Base-by-base conservation (phyloP, 2,113 vertebrate genomes). In the Erythrolamprus reginae region DNA sequence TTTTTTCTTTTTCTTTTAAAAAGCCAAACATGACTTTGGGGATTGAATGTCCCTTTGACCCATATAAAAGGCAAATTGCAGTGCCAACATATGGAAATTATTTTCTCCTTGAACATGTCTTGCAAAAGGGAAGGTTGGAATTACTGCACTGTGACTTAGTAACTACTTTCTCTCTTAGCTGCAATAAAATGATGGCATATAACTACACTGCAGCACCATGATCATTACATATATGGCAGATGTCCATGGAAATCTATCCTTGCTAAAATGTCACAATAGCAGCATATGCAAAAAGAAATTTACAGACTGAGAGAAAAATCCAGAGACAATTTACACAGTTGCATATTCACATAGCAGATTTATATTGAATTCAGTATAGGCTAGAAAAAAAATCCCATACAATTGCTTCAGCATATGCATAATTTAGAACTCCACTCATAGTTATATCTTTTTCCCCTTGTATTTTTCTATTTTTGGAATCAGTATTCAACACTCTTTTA, bases 11-110 rank as follows among this genome's bases (percentile, higher is more conserved):
- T 23, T 77, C 28, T 17, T 24, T 26, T 82, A 47, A 33, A 89
- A 52, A 58, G 9, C 15, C 19, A 91, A 93, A 48, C 87, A 53
- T 90, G 8, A 0, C 94, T 92, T 92, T 85, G 45, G 91, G 94
- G 93, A 92, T 92, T 85, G 94, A 93, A 94, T 89, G 92, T 90
- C 94, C 51, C 84, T 92, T 85, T 93, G 94, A 95, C 92, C 95
- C 61, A 92, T 93, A 91, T 96, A 95, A 96, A 96, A 95, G 92
- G 89, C 89, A 92, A 93, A 91, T 90, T 93, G 91, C 88, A 82
- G 89, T 94, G 91, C 90, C 93, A 93, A 93, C 94, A 95, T 92
- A 95, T 95, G 95, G 96, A 95, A 96, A 96, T 95, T 95, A 92
- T 95, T 95, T 95, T 95, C 90, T 58, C 93, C 93, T 93, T 95